Conservation (phyloP, 2,113 vertebrate species). For the Sander vitreus region DNA sequence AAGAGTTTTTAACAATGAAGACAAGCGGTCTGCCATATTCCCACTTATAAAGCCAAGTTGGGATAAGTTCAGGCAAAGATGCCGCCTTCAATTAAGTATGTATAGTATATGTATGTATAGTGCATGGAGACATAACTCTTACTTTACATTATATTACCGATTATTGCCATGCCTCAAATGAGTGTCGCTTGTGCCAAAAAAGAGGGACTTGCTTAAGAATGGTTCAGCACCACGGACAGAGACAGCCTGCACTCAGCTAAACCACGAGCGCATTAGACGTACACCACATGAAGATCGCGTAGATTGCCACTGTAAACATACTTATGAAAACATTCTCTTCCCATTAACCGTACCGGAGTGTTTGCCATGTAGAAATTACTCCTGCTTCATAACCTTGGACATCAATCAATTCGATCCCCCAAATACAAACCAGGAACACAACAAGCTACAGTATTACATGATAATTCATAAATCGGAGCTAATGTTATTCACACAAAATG, state of each 20-base stretch:
- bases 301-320: too few relatives aligned
- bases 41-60: not conserved
- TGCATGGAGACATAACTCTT: not conserved
- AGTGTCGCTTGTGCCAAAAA: not conserved
- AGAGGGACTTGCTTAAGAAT: rapidly evolving
- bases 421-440: not conserved
- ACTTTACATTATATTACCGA: not conserved
- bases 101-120: too few relatives aligned
- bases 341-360: too few relatives aligned
- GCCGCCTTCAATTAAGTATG: not conserved
- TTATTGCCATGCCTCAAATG: not conserved
- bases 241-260: not conserved
- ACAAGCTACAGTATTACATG: too few relatives aligned
- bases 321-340: not conserved
- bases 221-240: slow-evolving; percentile 42
- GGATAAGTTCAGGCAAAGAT: rapidly evolving
- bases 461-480: too few relatives aligned
- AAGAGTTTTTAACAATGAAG: not conserved
- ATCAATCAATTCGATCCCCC: not conserved
- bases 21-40: rapidly evolving
- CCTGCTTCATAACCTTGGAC: not conserved
- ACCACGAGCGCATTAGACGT: rapidly evolving
- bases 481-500: not conserved
- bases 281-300: rapidly evolving
- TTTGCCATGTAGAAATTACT: not conserved